These are phyloP conservation scores for Squalus acanthias DNA, from an alignment of 2,797 vertebrate genomes.

Conservation along the genomic window DNA sequence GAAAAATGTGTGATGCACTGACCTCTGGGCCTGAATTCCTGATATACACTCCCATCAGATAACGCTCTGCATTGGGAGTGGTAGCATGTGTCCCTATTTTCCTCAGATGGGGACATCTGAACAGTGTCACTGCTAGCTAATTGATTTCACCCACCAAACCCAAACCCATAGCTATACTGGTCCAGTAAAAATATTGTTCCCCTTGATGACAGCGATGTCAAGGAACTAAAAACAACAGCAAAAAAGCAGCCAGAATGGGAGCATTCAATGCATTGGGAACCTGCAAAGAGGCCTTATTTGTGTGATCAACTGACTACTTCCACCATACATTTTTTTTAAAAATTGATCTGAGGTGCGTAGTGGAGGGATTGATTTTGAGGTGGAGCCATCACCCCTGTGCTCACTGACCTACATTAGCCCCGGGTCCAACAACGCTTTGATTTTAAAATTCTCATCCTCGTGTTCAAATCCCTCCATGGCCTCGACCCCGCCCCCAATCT, in stretches of 20 bases:
- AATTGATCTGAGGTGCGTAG: not conserved
- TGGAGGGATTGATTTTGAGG: not conserved
- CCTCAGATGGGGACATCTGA: not conserved
- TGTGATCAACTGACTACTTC: not conserved
- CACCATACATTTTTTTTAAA: not conserved
- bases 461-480: not conserved
- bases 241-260: too few species aligned
- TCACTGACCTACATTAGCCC: not conserved
- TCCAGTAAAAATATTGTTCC: not conserved
- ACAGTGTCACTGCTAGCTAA: not conserved
- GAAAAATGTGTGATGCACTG: not conserved
- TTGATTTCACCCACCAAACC: not conserved
- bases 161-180: not conserved
- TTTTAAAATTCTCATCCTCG: not conserved
- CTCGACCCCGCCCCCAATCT: not conserved
- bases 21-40: not conserved
- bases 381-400: not conserved
- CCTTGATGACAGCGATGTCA: too few species aligned
- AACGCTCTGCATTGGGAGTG: not conserved
- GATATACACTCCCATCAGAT: not conserved
- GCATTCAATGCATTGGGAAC: too few species aligned
- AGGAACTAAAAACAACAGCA: too few species aligned
- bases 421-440: not conserved
- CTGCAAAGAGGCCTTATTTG: too few species aligned
- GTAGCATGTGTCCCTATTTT: not conserved